Conservation (phyloP, 2,888 invertebrate species). For the Lottia scabra region DNA sequence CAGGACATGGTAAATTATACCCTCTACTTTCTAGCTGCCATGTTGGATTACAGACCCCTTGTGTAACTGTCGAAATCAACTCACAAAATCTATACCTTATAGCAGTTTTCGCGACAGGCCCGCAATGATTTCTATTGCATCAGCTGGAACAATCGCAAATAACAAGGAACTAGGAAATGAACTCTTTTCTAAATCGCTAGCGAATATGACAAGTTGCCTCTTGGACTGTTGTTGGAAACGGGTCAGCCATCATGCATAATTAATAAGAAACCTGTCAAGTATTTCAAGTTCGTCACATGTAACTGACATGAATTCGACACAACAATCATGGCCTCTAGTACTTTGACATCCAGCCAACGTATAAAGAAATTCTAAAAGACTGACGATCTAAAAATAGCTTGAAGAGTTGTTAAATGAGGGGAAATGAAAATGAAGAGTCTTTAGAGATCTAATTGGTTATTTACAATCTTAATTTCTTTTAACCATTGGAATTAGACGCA, state of each 20-base stretch:
- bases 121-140: not conserved
- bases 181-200: not conserved
- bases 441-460: too few relatives aligned
- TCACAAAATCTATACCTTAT: not conserved
- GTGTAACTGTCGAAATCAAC: not conserved
- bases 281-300: conserved; percentile 4
- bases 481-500: too few relatives aligned
- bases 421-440: too few relatives aligned
- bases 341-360: not conserved
- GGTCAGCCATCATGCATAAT: conserved; percentile 1
- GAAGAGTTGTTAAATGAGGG: too few relatives aligned
- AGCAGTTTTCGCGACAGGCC: not conserved
- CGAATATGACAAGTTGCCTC: not conserved
- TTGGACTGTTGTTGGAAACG: not conserved
- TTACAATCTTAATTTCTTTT: too few relatives aligned
- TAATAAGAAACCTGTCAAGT: not conserved
- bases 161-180: not conserved
- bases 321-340: conserved; percentile 3
- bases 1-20: not conserved
- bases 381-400: not conserved
- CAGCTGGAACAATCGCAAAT: not conserved
- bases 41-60: not conserved
- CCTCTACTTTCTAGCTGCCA: not conserved
- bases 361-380: not conserved
- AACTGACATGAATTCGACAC: not conserved